Percentiles rank a stretch among this genome's conserved stretches.
Conservation (phyloP, 2,888 invertebrate genomes). For the Sminthurinus aureus region DNA sequence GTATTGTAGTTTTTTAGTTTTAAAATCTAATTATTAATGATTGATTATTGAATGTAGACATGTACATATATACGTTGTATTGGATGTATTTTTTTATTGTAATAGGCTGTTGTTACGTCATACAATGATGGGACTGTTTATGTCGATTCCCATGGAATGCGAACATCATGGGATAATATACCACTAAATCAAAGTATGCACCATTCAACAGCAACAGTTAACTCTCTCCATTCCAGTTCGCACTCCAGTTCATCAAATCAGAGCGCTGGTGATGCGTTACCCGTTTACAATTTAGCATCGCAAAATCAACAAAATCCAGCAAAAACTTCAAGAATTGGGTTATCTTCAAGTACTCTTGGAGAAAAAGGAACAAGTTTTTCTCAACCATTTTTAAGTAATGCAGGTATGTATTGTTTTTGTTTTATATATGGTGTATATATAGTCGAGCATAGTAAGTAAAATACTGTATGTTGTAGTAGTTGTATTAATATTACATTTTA, state of each 20-base stretch:
- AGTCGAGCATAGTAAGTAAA: too few species aligned
- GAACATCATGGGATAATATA: conserved; percentile 50
- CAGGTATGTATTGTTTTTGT: conserved; percentile 41
- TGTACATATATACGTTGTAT: background rate
- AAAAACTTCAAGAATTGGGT: conserved; percentile 41
- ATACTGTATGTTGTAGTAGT: too few species aligned
- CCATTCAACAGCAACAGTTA: conserved; percentile 56
- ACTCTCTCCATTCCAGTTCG: conserved; percentile 61
- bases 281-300: conserved; percentile 45
- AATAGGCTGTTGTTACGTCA: conserved; percentile 65
- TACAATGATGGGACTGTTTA: conserved; percentile 65
- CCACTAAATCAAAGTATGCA: conserved; percentile 50
- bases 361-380: conserved; percentile 54
- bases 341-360: conserved; percentile 40
- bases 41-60: background rate
- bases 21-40: background rate
- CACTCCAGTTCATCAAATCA: conserved; percentile 60
- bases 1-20: background rate
- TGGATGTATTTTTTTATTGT: background rate
- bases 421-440: background rate
- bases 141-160: conserved; percentile 60
- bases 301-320: conserved; percentile 40
- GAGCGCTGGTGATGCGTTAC: conserved; percentile 56
- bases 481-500: background rate
- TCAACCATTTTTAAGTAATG: conserved; percentile 49